phyloP scores from a whole-genome alignment of 2,113 vertebrate species.

The Rhegmatorhina hoffmannsi region DNA sequence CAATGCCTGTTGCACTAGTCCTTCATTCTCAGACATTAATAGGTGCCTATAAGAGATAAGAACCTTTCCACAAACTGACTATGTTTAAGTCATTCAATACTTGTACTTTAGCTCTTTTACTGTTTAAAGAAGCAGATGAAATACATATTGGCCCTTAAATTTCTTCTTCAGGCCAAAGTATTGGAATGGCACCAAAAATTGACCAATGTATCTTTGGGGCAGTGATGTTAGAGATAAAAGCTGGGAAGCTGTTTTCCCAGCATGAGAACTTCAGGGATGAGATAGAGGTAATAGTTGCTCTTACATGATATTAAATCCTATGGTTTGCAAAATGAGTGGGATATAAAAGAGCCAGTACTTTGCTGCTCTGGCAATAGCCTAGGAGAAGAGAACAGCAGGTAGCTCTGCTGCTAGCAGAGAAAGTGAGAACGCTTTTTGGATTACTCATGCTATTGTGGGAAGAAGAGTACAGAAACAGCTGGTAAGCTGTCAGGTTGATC shows the following conservation, averaged over 20 bases:
- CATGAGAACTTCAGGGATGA: neutral
- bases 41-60: neutral
- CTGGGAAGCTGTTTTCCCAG: neutral
- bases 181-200: neutral
- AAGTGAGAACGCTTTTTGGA: slow-evolving; percentile 53
- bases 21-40: neutral
- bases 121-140: neutral
- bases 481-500: slow-evolving; percentile 75
- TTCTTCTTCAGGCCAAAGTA: neutral
- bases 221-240: neutral
- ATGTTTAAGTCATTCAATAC: neutral
- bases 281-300: neutral
- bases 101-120: neutral
- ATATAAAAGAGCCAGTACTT: neutral
- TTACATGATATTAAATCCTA: neutral
- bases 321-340: slow-evolving; percentile 26
- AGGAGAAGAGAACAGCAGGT: slow-evolving; percentile 65
- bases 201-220: neutral
- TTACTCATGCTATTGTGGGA: slow-evolving; percentile 68
- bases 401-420: slow-evolving; percentile 56
- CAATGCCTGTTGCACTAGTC: neutral
- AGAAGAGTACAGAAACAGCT: slow-evolving; percentile 75
- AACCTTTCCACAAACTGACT: neutral
- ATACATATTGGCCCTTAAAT: neutral
- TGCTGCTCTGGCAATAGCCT: neutral